A percentile compares a stretch with the other conserved stretches of the same genome.
phyloP scores from a whole-genome alignment of 2,888 invertebrate genomes.

The Sinelater perroti region DNA sequence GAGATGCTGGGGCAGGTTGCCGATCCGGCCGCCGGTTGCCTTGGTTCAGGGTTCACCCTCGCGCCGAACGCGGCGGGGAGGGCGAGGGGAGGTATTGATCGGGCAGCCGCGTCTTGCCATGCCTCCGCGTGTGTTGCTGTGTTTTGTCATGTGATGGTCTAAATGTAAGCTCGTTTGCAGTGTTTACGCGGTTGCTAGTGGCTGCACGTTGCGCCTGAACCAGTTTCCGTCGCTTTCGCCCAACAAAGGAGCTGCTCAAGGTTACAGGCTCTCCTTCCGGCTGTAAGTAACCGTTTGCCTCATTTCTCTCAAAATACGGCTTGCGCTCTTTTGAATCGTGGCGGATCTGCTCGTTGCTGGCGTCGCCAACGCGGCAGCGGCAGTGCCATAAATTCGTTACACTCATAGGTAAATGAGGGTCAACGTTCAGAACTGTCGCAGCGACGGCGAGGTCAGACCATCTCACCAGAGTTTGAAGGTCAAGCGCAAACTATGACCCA shows the following conservation, averaged over 20 bases:
- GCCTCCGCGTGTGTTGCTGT: constrained; percentile 41
- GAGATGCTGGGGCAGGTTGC: constrained; percentile 33
- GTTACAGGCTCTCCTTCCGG: no score
- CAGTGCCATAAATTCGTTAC: no score
- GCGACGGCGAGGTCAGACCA: constrained; percentile 15
- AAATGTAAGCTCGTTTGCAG: constrained; percentile 38
- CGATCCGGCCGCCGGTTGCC: constrained; percentile 38
- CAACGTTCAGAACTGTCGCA: constrained; percentile 26
- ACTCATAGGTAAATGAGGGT: constrained; percentile 26
- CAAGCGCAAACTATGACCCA: constrained; percentile 33
- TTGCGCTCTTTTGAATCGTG: no score
- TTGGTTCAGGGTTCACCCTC: constrained; percentile 43
- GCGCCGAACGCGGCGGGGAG: constrained; percentile 31
- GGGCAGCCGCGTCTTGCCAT: constrained; percentile 41
- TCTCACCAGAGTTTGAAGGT: constrained; percentile 29
- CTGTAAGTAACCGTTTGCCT: no score
- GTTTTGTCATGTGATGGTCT: constrained; percentile 39
- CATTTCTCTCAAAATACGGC: no score
- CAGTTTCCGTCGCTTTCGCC: constrained; percentile 1
- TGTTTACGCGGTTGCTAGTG: constrained; percentile 31
- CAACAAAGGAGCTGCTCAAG: no score
- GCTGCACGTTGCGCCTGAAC: constrained; percentile 7
- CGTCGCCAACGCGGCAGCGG: no score
- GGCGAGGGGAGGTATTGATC: constrained; percentile 42
- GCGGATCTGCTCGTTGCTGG: no score